Evolutionary conservation across 1,140 invertebrate genomes (phyloP).

Genomic region (Heliconius hermathena): DNA sequence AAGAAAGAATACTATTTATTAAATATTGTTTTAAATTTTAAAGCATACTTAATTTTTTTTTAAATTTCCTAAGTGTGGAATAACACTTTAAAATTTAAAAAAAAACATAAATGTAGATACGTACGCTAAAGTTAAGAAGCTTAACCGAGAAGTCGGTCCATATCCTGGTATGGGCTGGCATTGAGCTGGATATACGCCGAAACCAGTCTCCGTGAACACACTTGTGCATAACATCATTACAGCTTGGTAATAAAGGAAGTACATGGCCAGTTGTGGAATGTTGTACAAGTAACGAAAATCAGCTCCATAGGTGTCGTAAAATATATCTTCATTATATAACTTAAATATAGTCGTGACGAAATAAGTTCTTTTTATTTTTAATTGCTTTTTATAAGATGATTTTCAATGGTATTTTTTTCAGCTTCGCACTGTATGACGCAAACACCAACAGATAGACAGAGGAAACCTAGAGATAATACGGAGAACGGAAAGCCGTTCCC

Average conservation of each 20-base stretch:
- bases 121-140: constrained; percentile 57
- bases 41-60: too few species aligned
- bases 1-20: too few species aligned
- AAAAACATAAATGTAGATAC: constrained; percentile 20
- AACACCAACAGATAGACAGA: too few species aligned
- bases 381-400: too few species aligned
- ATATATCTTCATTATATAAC: constrained; percentile 56
- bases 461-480: too few species aligned
- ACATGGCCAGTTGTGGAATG: constrained; percentile 63
- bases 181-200: constrained; percentile 66
- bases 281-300: constrained; percentile 69
- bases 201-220: constrained; percentile 64
- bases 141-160: constrained; percentile 54
- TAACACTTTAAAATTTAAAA: too few species aligned
- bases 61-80: too few species aligned
- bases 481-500: too few species aligned
- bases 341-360: constrained; percentile 22
- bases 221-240: constrained; percentile 60
- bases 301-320: constrained; percentile 54
- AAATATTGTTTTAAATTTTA: too few species aligned
- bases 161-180: constrained; percentile 56
- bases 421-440: too few species aligned
- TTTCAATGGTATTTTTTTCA: too few species aligned
- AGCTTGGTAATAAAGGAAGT: constrained; percentile 56
- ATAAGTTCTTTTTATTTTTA: too few species aligned